Conservation (phyloP, 2,888 invertebrate species). For the Mesopsocus fuscifrons region DNA sequence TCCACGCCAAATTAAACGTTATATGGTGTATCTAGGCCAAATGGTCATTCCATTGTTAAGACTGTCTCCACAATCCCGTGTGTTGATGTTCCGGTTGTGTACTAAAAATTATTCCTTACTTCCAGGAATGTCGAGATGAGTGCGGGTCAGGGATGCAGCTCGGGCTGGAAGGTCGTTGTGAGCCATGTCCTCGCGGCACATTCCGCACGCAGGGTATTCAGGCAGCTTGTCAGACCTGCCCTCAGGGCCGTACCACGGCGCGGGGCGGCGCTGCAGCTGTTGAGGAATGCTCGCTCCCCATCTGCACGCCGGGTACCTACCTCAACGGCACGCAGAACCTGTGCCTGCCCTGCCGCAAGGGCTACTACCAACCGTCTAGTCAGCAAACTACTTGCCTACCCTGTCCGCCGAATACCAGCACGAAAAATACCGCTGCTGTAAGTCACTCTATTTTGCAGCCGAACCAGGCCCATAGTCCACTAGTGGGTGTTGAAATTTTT, state of each 20-base stretch:
- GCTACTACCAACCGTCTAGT: slow-evolving; percentile 74
- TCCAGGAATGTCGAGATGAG: slow-evolving; percentile 67
- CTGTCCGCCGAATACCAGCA: slow-evolving; percentile 83
- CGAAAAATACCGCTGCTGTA: slow-evolving; percentile 61
- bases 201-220: slow-evolving; percentile 74
- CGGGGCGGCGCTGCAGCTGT: slow-evolving; percentile 62
- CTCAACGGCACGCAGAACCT: slow-evolving; percentile 70
- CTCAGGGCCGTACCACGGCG: slow-evolving; percentile 76
- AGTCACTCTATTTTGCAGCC: slow-evolving; percentile 24
- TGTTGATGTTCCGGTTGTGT: no score
- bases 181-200: slow-evolving; percentile 76
- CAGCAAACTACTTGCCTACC: slow-evolving; percentile 73
- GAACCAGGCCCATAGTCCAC: no score
- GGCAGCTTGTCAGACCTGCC: slow-evolving; percentile 74
- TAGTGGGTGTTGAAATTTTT: background rate
- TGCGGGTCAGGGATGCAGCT: slow-evolving; percentile 72
- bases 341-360: slow-evolving; percentile 74
- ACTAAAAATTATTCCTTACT: no score
- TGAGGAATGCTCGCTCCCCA: slow-evolving; percentile 83
- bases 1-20: no score
- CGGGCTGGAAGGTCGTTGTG: slow-evolving; percentile 75
- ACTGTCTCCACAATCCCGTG: no score
- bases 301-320: slow-evolving; percentile 64
- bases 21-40: no score
- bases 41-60: no score